Evolutionary conservation across 2,113 vertebrate genomes (phyloP).

Genomic region (Chloebia gouldiae): DNA sequence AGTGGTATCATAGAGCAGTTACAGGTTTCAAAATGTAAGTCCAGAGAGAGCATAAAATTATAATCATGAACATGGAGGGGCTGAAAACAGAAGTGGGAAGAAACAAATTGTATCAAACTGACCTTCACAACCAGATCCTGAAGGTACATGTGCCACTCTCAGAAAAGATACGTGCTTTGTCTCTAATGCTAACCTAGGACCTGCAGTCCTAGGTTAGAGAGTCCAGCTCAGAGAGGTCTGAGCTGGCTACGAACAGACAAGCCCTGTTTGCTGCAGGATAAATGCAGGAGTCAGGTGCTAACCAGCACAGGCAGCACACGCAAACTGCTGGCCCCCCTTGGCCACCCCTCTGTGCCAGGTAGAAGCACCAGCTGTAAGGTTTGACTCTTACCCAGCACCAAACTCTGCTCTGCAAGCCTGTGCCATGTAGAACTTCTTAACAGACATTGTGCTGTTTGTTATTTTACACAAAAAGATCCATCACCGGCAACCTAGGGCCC

Average conservation of each 20-base stretch:
- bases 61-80: background rate
- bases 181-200: background rate
- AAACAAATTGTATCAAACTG: background rate
- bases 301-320: background rate
- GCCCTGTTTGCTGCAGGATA: background rate
- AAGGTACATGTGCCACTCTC: accelerated
- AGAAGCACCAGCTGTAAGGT: background rate
- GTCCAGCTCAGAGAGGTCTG: too few relatives aligned
- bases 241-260: background rate
- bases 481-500: background rate
- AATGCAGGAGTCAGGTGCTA: background rate
- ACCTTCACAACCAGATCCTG: background rate
- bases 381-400: background rate
- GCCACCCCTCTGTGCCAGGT: background rate
- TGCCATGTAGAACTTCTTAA: background rate
- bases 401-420: background rate
- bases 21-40: background rate
- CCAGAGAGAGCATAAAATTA: background rate
- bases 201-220: too few relatives aligned
- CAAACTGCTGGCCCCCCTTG: background rate
- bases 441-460: background rate
- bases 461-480: background rate
- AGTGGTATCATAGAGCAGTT: background rate
- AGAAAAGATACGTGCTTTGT: background rate
- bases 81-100: background rate